A percentile compares a stretch with the other conserved stretches of the same genome.
Conservation (phyloP, 2,888 invertebrate species). For the Mystacides longicornis region DNA sequence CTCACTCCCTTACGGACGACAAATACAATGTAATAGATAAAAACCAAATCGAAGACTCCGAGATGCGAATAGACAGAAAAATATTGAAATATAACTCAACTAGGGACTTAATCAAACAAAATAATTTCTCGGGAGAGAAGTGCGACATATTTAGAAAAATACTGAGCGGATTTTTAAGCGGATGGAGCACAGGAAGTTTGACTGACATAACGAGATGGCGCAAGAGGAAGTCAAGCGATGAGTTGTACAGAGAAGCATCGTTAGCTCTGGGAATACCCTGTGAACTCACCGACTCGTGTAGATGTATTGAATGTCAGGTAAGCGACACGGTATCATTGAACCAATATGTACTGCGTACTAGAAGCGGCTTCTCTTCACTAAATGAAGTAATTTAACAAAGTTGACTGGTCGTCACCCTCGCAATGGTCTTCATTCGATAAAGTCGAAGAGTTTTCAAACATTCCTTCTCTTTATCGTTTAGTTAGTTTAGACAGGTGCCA, state of each 20-base stretch:
- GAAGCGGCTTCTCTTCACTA: no score
- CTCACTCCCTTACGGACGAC: constrained; percentile 8
- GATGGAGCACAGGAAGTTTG: constrained; percentile 15
- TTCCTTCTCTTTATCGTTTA: no score
- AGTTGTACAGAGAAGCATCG: constrained; percentile 21
- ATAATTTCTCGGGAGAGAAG: constrained; percentile 22
- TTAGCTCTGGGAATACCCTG: constrained; percentile 23
- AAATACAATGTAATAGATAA: constrained; percentile 6
- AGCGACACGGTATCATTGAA: not conserved
- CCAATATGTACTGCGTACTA: not conserved
- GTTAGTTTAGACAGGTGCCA: no score
- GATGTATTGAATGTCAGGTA: constrained; percentile 25
- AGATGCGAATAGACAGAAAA: constrained; percentile 6
- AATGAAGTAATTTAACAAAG: no score
- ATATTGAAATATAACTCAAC: constrained; percentile 8
- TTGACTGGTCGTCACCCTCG: no score
- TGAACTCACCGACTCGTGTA: constrained; percentile 24
- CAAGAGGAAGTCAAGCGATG: constrained; percentile 20
- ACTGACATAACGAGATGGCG: constrained; percentile 15
- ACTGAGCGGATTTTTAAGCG: constrained; percentile 21
- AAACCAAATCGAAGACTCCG: constrained; percentile 3
- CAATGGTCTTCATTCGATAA: no score
- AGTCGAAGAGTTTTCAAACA: no score
- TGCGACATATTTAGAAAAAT: constrained; percentile 22
- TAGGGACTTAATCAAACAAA: constrained; percentile 14